Evolutionary conservation across 2,888 invertebrate genomes (phyloP), one percentile per base, ranked within the genome.

Genomic region (Dusona sp.): DNA sequence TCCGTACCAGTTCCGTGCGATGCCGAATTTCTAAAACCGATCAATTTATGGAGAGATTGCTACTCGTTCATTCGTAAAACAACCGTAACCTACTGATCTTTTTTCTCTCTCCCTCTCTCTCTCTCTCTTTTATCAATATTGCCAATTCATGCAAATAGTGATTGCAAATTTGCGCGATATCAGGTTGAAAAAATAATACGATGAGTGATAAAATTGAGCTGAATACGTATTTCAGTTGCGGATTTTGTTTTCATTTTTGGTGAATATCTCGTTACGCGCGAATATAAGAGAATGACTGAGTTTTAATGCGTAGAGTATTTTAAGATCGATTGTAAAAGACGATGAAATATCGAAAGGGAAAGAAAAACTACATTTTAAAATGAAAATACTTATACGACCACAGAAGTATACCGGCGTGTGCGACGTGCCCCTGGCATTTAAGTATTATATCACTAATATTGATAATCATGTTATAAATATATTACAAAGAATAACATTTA

Each of bases 371-470:
- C 86, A 78, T 61, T 61, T 61, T 1, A 82, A 70, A 85, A 87
- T 82, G 67, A 78, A 87, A 82, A 88, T 85, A 84, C 80, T 85
- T 87, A 84, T 88, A 80, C 74, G 84, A 72, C 51, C 75, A 84
- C 54, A 84, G 36, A 67, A 61, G 81, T 74, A 85, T 88, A 90
- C 90, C 89, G 90, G 89, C 90, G 90, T 91, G 91, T 89, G 90
- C 89, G 89, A 89, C 92, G 92, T 92, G 91, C 91, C 92, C 92
- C 91, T 92, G 91, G 91, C 93, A 92, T 93, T 92, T 92, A 93
- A 92, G 90, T 93, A 93, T 93, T 92, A 92, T 93, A 93, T 92
- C 92, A 90, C 90, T 89, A 92, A 92, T 92, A 92, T 91, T 90
- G 90, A 92, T 93, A 93, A 92, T 93, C 92, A 92, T 92, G 91